These are phyloP conservation scores for Zoanthus gigantus DNA, from an alignment of 92 coral and sea anemone species.

Conservation along the genomic window DNA sequence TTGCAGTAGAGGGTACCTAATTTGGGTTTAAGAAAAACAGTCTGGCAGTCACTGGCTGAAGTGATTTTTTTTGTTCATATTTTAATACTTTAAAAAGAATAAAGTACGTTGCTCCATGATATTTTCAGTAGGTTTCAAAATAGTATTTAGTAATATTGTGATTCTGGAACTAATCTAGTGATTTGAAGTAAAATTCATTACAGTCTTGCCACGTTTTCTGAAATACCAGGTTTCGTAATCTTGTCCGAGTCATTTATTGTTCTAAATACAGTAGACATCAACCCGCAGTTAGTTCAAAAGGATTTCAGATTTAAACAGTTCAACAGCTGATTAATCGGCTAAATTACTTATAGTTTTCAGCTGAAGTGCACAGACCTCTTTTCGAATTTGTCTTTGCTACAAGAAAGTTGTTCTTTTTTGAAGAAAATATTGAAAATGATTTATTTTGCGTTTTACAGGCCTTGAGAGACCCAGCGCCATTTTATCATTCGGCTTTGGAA, in stretches of 20 bases:
- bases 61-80: too few species aligned
- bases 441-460: conserved; percentile 48
- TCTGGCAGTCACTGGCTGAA: too few species aligned
- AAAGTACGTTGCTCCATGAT: too few species aligned
- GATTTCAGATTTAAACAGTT: not conserved
- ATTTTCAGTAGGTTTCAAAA: too few species aligned
- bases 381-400: not conserved
- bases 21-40: too few species aligned
- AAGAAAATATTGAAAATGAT: not conserved
- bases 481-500: conserved; percentile 63
- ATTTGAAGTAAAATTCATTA: not conserved
- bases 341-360: not conserved
- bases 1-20: too few species aligned
- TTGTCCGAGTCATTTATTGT: not conserved
- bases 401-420: not conserved
- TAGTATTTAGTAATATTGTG: too few species aligned
- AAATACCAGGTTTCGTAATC: not conserved
- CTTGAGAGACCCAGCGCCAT: conserved; percentile 70
- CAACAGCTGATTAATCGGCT: not conserved
- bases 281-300: too few species aligned
- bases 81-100: too few species aligned
- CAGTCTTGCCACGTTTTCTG: not conserved
- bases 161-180: not conserved
- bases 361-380: not conserved
- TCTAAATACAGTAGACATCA: not conserved